Conservation (phyloP, 1,140 invertebrate species). For the Ceratosolen solmsi region DNA sequence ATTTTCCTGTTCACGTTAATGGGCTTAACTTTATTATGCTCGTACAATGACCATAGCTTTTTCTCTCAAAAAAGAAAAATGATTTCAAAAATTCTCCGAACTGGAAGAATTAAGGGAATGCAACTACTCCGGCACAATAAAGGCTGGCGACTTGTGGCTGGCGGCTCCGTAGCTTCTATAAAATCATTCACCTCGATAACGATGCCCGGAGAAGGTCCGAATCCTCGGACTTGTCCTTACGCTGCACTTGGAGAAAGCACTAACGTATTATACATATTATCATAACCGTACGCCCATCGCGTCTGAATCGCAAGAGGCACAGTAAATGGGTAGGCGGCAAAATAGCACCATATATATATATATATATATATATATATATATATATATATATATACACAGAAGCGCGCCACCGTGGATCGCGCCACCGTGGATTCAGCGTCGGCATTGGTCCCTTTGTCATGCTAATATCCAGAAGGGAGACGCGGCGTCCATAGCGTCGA, state of each 20-base stretch:
- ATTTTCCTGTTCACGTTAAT: neutral
- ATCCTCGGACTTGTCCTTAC: neutral
- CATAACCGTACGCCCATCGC: slow-evolving; percentile 74
- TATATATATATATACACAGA: no score
- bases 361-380: no score
- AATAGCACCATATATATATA: slow-evolving; percentile 62
- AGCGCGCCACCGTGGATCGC: no score
- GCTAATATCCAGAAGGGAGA: slow-evolving; percentile 59
- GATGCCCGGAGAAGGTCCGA: neutral
- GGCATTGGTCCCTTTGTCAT: slow-evolving; percentile 69
- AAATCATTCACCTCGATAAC: neutral
- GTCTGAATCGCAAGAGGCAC: slow-evolving; percentile 71
- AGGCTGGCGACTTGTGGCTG: neutral
- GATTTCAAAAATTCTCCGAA: neutral
- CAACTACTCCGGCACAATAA: neutral
- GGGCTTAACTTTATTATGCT: neutral
- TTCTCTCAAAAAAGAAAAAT: neutral
- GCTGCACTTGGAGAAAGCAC: slow-evolving; percentile 66
- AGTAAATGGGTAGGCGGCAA: slow-evolving; percentile 64
- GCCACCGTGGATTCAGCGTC: neutral
- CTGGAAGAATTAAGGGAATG: neutral
- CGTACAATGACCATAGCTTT: neutral
- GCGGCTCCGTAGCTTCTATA: neutral
- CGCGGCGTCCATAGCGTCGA: neutral
- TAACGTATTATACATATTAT: slow-evolving; percentile 72